Evolutionary conservation across 2,113 vertebrate genomes (phyloP).

Genomic region (Mormoops blainvillei): DNA sequence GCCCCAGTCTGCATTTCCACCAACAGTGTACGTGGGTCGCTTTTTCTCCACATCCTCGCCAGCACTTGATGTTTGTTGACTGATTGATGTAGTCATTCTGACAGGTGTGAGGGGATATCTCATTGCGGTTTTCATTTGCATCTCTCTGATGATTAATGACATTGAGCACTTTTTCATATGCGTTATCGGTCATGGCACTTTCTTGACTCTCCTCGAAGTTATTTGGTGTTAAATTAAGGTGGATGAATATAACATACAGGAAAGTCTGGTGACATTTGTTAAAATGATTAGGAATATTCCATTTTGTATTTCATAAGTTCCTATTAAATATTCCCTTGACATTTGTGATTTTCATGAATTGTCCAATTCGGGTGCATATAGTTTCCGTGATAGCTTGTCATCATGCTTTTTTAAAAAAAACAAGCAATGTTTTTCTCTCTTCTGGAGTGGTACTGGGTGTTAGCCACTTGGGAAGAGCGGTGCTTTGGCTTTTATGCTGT

Average conservation of each 20-base stretch:
- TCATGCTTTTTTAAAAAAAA: background rate
- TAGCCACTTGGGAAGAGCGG: background rate
- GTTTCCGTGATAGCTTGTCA: slow-evolving; percentile 12
- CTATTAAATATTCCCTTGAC: background rate
- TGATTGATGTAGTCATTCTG: background rate
- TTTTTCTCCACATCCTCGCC: background rate
- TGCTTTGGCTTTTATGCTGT: background rate
- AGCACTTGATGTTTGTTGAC: background rate
- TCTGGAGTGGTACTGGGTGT: background rate
- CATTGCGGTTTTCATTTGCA: background rate
- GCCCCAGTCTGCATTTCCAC: background rate
- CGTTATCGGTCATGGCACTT: background rate
- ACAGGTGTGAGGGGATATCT: background rate
- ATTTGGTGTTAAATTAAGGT: background rate
- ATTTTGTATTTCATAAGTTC: slow-evolving; percentile 21
- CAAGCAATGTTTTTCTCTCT: background rate
- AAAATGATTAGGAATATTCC: background rate
- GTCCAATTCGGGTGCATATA: background rate
- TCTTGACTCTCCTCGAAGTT: background rate
- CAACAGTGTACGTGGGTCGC: background rate
- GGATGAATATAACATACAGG: background rate
- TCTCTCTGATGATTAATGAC: background rate
- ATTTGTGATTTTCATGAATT: slow-evolving; percentile 16
- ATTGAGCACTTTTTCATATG: background rate
- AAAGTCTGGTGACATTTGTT: background rate